Evolutionary conservation across 2,797 vertebrate species (phyloP), one percentile per base, ranked within the genome.

Genomic region (Remorina albescens): DNA sequence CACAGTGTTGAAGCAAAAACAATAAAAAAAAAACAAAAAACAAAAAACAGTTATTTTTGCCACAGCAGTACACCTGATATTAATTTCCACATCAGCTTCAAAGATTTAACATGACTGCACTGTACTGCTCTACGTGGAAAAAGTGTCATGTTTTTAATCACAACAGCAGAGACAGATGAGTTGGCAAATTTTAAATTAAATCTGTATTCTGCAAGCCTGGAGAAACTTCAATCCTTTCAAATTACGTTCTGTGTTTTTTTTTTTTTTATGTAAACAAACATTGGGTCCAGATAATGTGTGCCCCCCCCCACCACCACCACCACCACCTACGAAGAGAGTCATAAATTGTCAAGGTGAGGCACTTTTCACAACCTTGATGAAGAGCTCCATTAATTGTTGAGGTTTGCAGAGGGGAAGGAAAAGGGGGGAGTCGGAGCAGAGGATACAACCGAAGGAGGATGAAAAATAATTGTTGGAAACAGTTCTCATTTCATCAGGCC

Each of bases 291-390:
- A 87, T 89, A 81, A 87, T 63, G 50, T 71, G 76, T 58, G 71
- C 46, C 60, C 7, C 1, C 75, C 57, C n/a, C 21, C 16, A 18
- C 12, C 50, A 4, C 9, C 28, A 1, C 30, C 12, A n/a, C 46
- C n/a, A n/a, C n/a, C n/a, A n/a, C n/a, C n/a, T n/a, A n/a, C n/a
- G n/a, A 16, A 67, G 66, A 82, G 72, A 77, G 79, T 75, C 72
- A 66, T 89, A 88, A 90, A 91, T 91, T 80, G 85, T 86, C 87
- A 86, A 87, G 78, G 86, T 84, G 81, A 81, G 76, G 42, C 70
- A 70, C 67, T 85, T 86, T 86, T 71, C 68, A 42, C 78, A 49
- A 55, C 69, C 75, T 67, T 83, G 81, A 86, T 78, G 74, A 88
- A 86, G 75, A 81, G 69, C 81, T 73, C 67, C 63, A 85, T 88